A percentile compares a stretch with the other conserved stretches of the same genome.
These are phyloP conservation scores for Tricholaema leucomelas DNA, from an alignment of 2,113 vertebrate species.

Conservation along the genomic window DNA sequence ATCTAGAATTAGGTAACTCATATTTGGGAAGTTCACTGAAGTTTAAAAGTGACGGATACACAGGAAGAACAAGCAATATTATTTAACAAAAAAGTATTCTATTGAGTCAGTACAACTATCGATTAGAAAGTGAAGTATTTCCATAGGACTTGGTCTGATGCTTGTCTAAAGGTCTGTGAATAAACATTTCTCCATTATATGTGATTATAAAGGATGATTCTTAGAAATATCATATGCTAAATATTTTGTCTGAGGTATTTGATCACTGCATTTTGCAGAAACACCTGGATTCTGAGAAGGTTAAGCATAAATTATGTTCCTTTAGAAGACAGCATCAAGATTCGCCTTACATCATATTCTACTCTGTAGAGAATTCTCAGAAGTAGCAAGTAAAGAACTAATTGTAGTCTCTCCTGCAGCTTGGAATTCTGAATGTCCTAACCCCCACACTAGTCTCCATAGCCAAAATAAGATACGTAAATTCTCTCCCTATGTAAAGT, in stretches of 20 bases:
- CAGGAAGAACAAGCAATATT: not conserved
- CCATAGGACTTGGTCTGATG: not conserved
- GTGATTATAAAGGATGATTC: not conserved
- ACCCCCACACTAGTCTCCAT: fast-evolving
- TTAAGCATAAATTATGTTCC: not conserved
- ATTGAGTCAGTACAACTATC: not conserved
- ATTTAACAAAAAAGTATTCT: not conserved
- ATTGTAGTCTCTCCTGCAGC: not conserved
- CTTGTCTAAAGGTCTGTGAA: not conserved
- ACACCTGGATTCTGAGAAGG: not conserved
- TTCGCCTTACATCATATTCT: not conserved
- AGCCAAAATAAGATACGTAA: not conserved
- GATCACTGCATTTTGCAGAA: not conserved
- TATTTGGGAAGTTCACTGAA: not conserved
- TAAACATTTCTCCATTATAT: not conserved
- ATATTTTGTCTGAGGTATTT: not conserved
- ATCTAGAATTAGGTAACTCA: not conserved
- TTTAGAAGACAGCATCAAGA: not conserved
- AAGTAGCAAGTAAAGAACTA: not conserved
- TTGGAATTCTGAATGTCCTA: not conserved
- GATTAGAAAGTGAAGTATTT: not conserved
- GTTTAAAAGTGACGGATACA: not conserved
- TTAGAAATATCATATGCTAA: not conserved
- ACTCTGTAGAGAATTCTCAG: not conserved
- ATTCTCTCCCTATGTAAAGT: not conserved